Conservation (phyloP, 2,113 vertebrate genomes). For the Macaca nemestrina region DNA sequence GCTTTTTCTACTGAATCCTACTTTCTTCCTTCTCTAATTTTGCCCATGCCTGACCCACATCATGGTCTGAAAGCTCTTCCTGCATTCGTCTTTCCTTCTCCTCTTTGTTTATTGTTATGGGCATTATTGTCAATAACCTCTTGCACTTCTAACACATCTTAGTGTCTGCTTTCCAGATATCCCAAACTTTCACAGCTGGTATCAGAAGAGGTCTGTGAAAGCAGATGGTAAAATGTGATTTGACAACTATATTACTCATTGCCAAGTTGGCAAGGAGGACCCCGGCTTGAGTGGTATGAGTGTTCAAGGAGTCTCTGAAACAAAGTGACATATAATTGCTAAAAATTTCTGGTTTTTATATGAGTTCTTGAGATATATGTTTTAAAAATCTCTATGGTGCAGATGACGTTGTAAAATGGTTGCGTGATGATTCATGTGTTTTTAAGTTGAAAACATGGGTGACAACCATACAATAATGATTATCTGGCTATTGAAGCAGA, state of each 20-base stretch:
- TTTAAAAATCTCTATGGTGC: neutral
- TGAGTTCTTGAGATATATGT: neutral
- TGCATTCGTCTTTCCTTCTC: neutral
- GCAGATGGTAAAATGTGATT: neutral
- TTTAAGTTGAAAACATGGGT: neutral
- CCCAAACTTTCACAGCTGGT: neutral
- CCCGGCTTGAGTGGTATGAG: neutral
- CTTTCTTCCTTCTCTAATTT: neutral
- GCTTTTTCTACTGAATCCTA: neutral
- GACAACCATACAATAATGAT: neutral
- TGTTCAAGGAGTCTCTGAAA: neutral
- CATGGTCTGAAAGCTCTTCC: neutral
- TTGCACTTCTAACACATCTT: neutral
- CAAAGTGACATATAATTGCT: neutral
- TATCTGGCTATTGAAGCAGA: neutral
- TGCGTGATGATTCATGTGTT: neutral
- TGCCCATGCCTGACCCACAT: neutral
- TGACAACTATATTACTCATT: neutral
- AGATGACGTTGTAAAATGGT: neutral
- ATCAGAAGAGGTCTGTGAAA: neutral
- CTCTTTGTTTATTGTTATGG: neutral
- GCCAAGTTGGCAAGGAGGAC: neutral
- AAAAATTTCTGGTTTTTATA: neutral
- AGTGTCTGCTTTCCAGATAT: neutral
- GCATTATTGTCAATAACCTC: neutral